phyloP scores from a whole-genome alignment of 2,888 invertebrate species.

The Nudaria mundana region DNA sequence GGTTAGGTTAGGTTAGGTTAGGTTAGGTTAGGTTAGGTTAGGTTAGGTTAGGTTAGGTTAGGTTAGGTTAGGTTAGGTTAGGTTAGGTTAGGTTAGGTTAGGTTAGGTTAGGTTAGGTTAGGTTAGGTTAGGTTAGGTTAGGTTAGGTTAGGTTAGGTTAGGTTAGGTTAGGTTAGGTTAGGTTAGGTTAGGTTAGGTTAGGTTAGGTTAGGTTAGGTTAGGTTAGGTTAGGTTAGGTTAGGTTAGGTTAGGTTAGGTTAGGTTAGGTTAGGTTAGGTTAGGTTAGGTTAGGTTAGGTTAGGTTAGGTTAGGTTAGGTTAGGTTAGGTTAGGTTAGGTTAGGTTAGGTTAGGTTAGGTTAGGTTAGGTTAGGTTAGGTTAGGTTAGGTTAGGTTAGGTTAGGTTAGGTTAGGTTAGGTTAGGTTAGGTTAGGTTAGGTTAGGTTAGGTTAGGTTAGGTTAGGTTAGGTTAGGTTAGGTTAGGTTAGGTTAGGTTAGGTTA shows the following conservation, averaged over 20 bases:
- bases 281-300: slow-evolving; percentile 9
- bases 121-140: slow-evolving; percentile 5
- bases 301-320: slow-evolving; percentile 3
- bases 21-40: slow-evolving; percentile 8
- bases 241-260: slow-evolving; percentile 6
- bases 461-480: slow-evolving; percentile 16
- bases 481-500: slow-evolving; percentile 16
- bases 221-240: slow-evolving; percentile 3
- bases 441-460: slow-evolving; percentile 16
- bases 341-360: slow-evolving; percentile 15
- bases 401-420: slow-evolving; percentile 16
- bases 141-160: slow-evolving; percentile 1
- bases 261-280: slow-evolving; percentile 1
- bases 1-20: slow-evolving; percentile 9
- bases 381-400: slow-evolving; percentile 15
- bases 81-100: slow-evolving; percentile 1
- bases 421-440: slow-evolving; percentile 16
- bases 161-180: slow-evolving; percentile 2
- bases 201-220: slow-evolving; percentile 6
- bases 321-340: slow-evolving; percentile 14
- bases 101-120: slow-evolving; percentile 1
- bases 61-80: slow-evolving; percentile 5
- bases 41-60: slow-evolving; percentile 17
- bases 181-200: slow-evolving; percentile 6
- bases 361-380: slow-evolving; percentile 16